Percentiles rank a stretch among this genome's conserved stretches.
Evolutionary conservation across 2,888 invertebrate species (phyloP).

Genomic region (Oligia fasciuncula): DNA sequence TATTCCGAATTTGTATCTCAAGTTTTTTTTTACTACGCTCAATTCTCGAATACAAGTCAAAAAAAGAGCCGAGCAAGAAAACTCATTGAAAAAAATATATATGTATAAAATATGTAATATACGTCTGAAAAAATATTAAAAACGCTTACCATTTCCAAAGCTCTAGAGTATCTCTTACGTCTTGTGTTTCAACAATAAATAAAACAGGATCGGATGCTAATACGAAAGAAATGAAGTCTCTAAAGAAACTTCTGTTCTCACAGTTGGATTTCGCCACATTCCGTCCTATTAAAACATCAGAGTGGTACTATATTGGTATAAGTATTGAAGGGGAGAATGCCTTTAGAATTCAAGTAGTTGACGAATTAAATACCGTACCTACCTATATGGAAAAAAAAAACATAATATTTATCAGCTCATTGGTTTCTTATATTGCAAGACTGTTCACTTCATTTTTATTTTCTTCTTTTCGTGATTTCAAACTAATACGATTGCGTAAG

Average conservation of each 20-base stretch:
- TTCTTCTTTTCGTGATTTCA: background rate
- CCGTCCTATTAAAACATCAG: slow-evolving; percentile 58
- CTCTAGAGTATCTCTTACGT: slow-evolving; percentile 55
- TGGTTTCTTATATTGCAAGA: background rate
- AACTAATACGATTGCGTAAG: background rate
- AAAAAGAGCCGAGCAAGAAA: too few species aligned
- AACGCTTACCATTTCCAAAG: slow-evolving; percentile 49
- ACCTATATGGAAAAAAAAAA: background rate
- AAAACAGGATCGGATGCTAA: slow-evolving; percentile 56
- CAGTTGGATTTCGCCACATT: slow-evolving; percentile 58
- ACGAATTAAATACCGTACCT: background rate
- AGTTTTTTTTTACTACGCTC: background rate
- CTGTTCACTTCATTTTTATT: background rate
- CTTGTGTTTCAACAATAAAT: slow-evolving; percentile 62
- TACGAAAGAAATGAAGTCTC: slow-evolving; percentile 61
- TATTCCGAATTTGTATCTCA: background rate
- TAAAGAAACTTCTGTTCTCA: slow-evolving; percentile 50
- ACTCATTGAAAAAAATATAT: background rate
- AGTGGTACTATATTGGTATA: slow-evolving; percentile 12
- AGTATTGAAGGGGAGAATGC: background rate
- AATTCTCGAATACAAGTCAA: background rate
- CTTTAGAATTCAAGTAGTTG: slow-evolving; percentile 4
- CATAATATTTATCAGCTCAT: background rate
- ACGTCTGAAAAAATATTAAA: slow-evolving; percentile 21
- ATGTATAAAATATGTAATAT: background rate